A percentile compares a stretch with the other conserved stretches of the same genome.
phyloP scores from a whole-genome alignment of 2,113 vertebrate species.

The Pardalotus punctatus region DNA sequence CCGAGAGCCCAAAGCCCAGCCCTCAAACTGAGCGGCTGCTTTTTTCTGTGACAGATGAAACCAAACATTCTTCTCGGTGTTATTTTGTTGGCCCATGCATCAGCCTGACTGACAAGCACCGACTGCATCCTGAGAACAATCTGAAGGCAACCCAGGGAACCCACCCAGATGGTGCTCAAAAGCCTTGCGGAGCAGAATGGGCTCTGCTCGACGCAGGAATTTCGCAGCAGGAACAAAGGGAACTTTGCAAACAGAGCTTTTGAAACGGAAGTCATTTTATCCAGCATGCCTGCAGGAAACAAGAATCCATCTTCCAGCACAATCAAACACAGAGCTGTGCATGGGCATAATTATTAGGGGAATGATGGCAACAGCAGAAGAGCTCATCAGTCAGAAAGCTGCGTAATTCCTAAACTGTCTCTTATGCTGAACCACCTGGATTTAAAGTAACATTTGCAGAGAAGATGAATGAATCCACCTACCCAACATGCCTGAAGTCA shows the following conservation, averaged over 20 bases:
- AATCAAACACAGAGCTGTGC: conserved; percentile 37
- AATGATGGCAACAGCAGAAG: conserved; percentile 1
- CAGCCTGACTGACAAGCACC: not conserved
- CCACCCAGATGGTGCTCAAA: not conserved
- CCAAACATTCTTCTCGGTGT: not conserved
- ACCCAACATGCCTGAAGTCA: not conserved
- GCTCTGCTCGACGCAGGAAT: not conserved
- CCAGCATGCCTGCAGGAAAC: conserved; percentile 43
- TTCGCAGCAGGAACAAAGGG: conserved; percentile 32
- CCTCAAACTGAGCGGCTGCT: not conserved
- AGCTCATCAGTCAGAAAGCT: conserved; percentile 42
- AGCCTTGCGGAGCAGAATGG: not conserved
- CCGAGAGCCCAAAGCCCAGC: fast-evolving
- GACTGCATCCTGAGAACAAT: conserved; percentile 1
- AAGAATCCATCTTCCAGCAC: conserved; percentile 27
- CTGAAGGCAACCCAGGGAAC: not conserved
- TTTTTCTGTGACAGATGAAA: not conserved
- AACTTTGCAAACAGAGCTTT: conserved; percentile 17
- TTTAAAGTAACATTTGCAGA: conserved; percentile 22
- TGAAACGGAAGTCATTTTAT: conserved; percentile 24
- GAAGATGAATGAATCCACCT: not conserved
- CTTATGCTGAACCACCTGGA: conserved; percentile 20
- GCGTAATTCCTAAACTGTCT: conserved; percentile 24
- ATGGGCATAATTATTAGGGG: conserved; percentile 37
- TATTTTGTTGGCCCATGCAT: conserved; percentile 12